Evolutionary conservation across 2,888 invertebrate species (phyloP).

Genomic region (Drosophila maculinotata): DNA sequence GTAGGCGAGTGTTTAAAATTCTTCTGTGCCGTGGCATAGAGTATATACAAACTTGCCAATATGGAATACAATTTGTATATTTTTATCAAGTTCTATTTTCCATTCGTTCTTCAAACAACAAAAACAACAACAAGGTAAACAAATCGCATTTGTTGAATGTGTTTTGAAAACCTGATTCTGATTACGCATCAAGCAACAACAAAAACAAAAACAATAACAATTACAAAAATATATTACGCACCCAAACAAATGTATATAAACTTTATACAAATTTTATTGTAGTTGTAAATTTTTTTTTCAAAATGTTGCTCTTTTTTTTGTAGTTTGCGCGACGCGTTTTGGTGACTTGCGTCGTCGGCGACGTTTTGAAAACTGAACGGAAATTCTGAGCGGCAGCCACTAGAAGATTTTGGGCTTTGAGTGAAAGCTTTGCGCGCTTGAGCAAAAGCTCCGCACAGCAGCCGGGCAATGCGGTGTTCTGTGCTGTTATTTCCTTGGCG

Average conservation of each 20-base stretch:
- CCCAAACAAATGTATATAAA: constrained; percentile 47
- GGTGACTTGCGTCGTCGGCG: constrained; percentile 52
- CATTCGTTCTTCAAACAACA: constrained; percentile 10
- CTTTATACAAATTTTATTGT: constrained; percentile 20
- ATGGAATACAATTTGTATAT: constrained; percentile 50
- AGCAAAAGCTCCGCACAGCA: constrained; percentile 66
- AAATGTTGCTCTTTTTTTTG: constrained; percentile 9
- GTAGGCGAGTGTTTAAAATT: constrained; percentile 25
- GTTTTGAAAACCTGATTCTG: constrained; percentile 45
- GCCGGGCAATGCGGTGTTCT: constrained; percentile 42
- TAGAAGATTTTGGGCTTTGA: constrained; percentile 49
- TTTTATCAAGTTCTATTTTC: constrained; percentile 63
- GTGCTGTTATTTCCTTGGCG: constrained; percentile 39
- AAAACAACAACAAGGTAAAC: constrained; percentile 30
- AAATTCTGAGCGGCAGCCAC: constrained; percentile 58
- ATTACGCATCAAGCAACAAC: constrained; percentile 37
- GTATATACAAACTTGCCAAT: constrained; percentile 34
- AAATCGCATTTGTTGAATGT: constrained; percentile 29
- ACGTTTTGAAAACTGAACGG: constrained; percentile 65
- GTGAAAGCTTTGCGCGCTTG: constrained; percentile 61
- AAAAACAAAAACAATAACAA: constrained; percentile 17
- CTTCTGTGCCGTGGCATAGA: constrained; percentile 12
- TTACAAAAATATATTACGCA: constrained; percentile 56
- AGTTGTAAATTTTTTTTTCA: constrained; percentile 13
- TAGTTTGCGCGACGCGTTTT: constrained; percentile 33